Evolutionary conservation across 2,797 vertebrate species (phyloP), one percentile per base, ranked within the genome.

Genomic region (Cryptoprocta ferox): DNA sequence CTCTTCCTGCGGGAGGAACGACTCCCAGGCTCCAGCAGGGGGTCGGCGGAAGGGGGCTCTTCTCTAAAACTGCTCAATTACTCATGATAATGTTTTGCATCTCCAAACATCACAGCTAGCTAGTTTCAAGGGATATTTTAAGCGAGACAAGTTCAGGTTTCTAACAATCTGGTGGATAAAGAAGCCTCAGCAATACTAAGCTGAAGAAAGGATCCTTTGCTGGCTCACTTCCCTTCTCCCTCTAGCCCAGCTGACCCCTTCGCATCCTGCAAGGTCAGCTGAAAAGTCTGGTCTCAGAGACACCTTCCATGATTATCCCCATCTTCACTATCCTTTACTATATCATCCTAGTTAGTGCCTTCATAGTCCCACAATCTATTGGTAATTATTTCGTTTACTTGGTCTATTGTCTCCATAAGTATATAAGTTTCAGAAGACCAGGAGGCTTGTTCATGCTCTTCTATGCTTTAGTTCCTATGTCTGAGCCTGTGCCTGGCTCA

Each of bases 101-200:
- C 89, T 65, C 61, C 78, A 75, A 95, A 86, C 50, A 82, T 70
- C 68, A 71, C 53, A 42, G n/a, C 18, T 32, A 61, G 35, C 32
- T 32, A 50, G 39, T 83, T 91, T 85, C 56, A 82, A 96, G 86
- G 21, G 88, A 15, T 68, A 75, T 85, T 93, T 96, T 92, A 80
- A 85, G 37, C 2, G 10, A 96, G n/a, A 81, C 48, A 68, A 15
- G 21, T 79, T 92, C 45, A 35, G 18, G 56, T 82, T 80, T 94
- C 53, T 61, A 89, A 80, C 30, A 56, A 91, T 59, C 75, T 5
- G 10, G 48, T 19, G n/a, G 68, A n/a, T 76, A 50, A 68, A 89
- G 53, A 79, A 85, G 8, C 37, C 16, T 35, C 59, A 50, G 9
- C 26, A 66, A 6, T 4, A 13, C 14, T 35, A 48, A 87, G 70